Evolutionary conservation across 2,888 invertebrate species (phyloP).

Genomic region (Diarsia dahlii): DNA sequence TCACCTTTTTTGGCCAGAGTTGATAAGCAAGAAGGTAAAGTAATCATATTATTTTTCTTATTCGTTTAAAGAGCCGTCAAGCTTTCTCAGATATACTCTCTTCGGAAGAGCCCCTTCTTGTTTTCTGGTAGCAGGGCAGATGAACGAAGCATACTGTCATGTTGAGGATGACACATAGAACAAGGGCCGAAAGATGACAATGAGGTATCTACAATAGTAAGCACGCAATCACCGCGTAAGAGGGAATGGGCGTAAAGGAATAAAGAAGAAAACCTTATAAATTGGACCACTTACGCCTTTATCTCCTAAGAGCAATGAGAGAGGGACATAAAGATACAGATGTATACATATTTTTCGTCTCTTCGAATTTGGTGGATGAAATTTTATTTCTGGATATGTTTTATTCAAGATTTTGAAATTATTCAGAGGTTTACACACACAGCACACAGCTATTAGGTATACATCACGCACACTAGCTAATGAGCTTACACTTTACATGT

Average conservation of each 20-base stretch:
- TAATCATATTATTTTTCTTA: too few species aligned
- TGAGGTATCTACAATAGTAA: constrained; percentile 5
- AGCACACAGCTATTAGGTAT: too few species aligned
- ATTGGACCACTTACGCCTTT: constrained; percentile 52
- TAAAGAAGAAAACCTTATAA: constrained; percentile 39
- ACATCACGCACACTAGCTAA: too few species aligned
- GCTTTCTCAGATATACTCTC: too few species aligned
- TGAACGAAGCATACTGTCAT: too few species aligned
- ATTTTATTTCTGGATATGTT: constrained; percentile 22
- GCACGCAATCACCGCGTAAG: constrained; percentile 30
- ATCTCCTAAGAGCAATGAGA: constrained; percentile 32
- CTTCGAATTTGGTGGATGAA: constrained; percentile 22
- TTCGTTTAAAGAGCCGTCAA: too few species aligned
- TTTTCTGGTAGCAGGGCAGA: too few species aligned
- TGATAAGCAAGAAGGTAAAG: not conserved
- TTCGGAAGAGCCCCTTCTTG: too few species aligned
- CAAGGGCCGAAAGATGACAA: too few species aligned
- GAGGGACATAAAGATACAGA: constrained; percentile 30
- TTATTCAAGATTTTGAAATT: constrained; percentile 26
- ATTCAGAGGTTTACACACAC: not conserved
- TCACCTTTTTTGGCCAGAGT: not conserved
- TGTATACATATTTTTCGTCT: not conserved
- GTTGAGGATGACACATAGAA: too few species aligned
- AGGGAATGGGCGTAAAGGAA: constrained; percentile 16
- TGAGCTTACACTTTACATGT: too few species aligned